These are phyloP conservation scores for Blennius ocellaris DNA, from an alignment of 2,113 vertebrate genomes.

Conservation along the genomic window DNA sequence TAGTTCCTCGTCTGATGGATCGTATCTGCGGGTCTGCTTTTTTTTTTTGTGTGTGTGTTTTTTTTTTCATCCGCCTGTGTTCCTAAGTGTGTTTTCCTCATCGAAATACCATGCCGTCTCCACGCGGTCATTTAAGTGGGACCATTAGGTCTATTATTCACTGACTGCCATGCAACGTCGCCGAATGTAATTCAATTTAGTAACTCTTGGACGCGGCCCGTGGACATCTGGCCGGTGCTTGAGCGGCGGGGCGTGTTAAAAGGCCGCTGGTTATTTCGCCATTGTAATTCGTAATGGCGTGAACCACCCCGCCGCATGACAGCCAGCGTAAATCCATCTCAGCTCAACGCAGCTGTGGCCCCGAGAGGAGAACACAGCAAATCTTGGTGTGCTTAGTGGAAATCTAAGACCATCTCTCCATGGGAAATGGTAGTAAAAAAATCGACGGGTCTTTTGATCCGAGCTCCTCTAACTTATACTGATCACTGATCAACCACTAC, in stretches of 20 bases:
- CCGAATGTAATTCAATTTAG: constrained; percentile 41
- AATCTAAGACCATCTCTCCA: constrained; percentile 41
- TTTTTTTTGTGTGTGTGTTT: too few species aligned
- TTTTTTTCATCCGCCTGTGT: background rate
- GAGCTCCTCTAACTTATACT: background rate
- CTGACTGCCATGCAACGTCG: constrained; percentile 32
- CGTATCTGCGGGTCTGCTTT: constrained; percentile 32
- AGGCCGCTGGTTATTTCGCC: constrained; percentile 10
- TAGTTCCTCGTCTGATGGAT: constrained; percentile 63
- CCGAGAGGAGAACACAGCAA: constrained; percentile 25
- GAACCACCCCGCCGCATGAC: constrained; percentile 18
- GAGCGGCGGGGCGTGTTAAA: constrained; percentile 18
- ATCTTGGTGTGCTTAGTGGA: constrained; percentile 35
- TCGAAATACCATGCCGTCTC: constrained; percentile 19
- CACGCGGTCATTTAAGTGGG: constrained; percentile 17
- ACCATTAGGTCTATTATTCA: constrained; percentile 37
- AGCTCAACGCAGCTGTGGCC: constrained; percentile 36
- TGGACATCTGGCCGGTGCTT: constrained; percentile 14
- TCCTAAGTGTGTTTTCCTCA: background rate
- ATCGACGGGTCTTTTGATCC: constrained; percentile 4
- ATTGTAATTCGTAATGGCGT: constrained; percentile 50
- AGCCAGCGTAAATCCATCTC: constrained; percentile 48
- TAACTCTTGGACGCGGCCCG: constrained; percentile 24
- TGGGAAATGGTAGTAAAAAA: constrained; percentile 4
- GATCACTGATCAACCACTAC: background rate